phyloP scores from a whole-genome alignment of 1,140 invertebrate genomes.

The Elysia chlorotica region DNA sequence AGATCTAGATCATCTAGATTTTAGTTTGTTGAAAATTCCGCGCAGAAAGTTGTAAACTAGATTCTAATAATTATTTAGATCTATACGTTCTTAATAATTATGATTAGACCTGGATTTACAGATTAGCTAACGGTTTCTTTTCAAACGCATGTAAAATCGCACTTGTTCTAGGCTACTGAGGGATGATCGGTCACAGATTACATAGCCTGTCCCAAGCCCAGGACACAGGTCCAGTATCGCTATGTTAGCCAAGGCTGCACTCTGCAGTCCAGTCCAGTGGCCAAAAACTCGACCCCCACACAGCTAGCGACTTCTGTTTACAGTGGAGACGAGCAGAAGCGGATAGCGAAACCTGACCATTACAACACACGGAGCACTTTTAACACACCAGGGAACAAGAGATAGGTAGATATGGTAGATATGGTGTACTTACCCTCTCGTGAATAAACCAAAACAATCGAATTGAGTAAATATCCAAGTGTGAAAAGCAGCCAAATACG shows the following conservation, averaged over 20 bases:
- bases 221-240: not conserved
- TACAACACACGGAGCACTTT: not conserved
- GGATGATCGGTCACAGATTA: too few species aligned
- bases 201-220: too few species aligned
- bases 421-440: conserved; percentile 7
- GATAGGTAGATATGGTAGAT: not conserved
- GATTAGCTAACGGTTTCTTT: not conserved
- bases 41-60: not conserved
- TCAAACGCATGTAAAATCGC: not conserved
- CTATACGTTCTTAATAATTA: not conserved
- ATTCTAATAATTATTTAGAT: not conserved
- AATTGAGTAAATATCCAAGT: conserved; percentile 21
- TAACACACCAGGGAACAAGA: not conserved
- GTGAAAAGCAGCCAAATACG: conserved; percentile 8
- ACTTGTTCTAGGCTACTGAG: too few species aligned
- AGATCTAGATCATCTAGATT: not conserved
- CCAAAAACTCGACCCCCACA: not conserved
- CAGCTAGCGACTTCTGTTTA: not conserved
- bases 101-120: not conserved
- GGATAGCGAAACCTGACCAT: not conserved
- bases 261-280: not conserved
- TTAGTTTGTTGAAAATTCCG: not conserved
- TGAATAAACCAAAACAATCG: conserved; percentile 8
- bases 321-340: not conserved
- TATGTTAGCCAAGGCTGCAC: not conserved